phyloP scores from a whole-genome alignment of 2,797 vertebrate genomes.

The Cossypha dichroa region DNA sequence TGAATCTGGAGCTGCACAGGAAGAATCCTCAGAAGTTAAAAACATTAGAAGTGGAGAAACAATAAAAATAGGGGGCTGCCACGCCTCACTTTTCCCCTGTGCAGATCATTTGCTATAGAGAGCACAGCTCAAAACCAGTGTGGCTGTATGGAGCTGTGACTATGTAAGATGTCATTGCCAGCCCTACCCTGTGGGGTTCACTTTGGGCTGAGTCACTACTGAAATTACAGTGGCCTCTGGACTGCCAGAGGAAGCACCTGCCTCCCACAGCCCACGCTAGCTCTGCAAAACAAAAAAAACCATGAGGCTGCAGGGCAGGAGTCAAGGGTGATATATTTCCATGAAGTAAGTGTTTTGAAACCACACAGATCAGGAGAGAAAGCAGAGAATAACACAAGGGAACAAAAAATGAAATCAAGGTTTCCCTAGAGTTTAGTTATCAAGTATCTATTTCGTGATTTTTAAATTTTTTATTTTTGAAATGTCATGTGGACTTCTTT shows the following conservation, averaged over 20 bases:
- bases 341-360: not conserved
- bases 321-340: not conserved
- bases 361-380: not conserved
- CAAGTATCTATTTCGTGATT: not conserved
- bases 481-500: not conserved
- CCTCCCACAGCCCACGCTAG: not conserved
- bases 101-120: not conserved
- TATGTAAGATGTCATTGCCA: accelerated
- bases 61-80: not conserved
- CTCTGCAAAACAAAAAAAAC: not conserved
- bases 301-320: not conserved
- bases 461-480: not conserved
- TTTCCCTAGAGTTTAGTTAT: not conserved
- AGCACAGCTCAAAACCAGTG: not conserved
- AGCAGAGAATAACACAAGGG: not conserved
- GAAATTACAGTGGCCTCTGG: not conserved
- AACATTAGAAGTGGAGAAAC: not conserved
- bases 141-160: not conserved
- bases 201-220: not conserved
- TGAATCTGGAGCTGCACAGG: not conserved
- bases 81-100: not conserved
- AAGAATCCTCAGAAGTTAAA: not conserved
- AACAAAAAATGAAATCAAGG: not conserved
- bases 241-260: accelerated
- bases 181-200: not conserved